Evolutionary conservation across 2,797 vertebrate genomes (phyloP), one percentile per base, ranked within the genome.

Genomic region (Chloroceryle inda): DNA sequence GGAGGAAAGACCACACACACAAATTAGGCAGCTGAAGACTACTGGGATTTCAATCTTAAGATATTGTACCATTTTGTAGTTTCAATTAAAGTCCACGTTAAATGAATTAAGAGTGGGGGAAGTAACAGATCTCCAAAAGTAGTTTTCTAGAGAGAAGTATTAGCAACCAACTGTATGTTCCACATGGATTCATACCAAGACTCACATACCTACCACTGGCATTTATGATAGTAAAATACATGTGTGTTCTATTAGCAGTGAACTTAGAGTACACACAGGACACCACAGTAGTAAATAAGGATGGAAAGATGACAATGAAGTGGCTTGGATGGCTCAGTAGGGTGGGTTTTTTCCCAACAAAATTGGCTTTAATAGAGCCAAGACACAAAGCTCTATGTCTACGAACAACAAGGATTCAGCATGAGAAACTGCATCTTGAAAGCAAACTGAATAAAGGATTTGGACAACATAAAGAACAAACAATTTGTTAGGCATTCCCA

Each of bases 401-500:
- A 63, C 67, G 52, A 91, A 76, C 50, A 72, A 15, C 6, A 56
- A 74, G 42, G 53, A 66, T 56, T 68, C 55, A 69, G 73, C 58
- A 52, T 13, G 31, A 74, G 76, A 72, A 91, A 15, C 22, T n/a
- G 8, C 67, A 69, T 84, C 66, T 78, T 73, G 79, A 96, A 84
- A 94, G 87, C 69, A 86, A 21, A 56, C 6, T 5, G 17, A 92
- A 73, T 59, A 79, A 78, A 73, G 52, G 45, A 55, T 61, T 86
- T 69, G 92, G 58, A 75, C 66, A 86, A 42, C 62, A 63, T 24
- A 91, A 92, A 66, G 62, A 84, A 26, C 37, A 80, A 61, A 47
- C 71, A 84, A 86, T 91, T 95, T 84, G 63, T 86, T 35, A 56
- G 81, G 56, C 49, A 61, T 38, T 94, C 75, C 91, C 83, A 64